Evolutionary conservation across 2,797 vertebrate genomes (phyloP).

Genomic region (Falco concolor): DNA sequence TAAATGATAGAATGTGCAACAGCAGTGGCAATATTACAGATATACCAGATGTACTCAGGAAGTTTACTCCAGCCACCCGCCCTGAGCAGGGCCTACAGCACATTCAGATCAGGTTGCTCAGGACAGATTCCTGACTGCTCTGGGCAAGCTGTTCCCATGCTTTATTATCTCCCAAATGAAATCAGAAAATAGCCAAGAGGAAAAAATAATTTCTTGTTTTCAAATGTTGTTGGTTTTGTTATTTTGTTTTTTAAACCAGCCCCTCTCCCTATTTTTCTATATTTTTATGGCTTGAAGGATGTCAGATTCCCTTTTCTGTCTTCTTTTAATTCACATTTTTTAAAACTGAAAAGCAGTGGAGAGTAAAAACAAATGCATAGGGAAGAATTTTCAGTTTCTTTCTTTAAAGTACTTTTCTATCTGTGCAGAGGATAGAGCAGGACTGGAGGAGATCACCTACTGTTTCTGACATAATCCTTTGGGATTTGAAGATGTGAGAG

Average conservation of each 20-base stretch:
- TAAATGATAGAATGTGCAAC: background rate
- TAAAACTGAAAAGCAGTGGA: background rate
- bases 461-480: slow-evolving; percentile 36
- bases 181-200: background rate
- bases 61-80: background rate
- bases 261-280: background rate
- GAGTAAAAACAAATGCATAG: background rate
- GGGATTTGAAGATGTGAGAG: slow-evolving; percentile 22
- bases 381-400: background rate
- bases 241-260: background rate
- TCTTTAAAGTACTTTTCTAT: background rate
- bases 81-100: background rate
- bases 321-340: background rate
- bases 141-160: background rate
- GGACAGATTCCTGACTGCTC: background rate
- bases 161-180: background rate
- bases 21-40: background rate
- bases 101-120: background rate
- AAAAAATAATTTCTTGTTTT: background rate
- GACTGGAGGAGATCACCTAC: slow-evolving; percentile 1
- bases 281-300: background rate
- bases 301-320: background rate
- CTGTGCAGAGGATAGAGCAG: background rate
- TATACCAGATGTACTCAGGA: background rate
- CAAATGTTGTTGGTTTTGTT: background rate